phyloP scores from a whole-genome alignment of 2,888 invertebrate species.

The Steromphala cineraria region DNA sequence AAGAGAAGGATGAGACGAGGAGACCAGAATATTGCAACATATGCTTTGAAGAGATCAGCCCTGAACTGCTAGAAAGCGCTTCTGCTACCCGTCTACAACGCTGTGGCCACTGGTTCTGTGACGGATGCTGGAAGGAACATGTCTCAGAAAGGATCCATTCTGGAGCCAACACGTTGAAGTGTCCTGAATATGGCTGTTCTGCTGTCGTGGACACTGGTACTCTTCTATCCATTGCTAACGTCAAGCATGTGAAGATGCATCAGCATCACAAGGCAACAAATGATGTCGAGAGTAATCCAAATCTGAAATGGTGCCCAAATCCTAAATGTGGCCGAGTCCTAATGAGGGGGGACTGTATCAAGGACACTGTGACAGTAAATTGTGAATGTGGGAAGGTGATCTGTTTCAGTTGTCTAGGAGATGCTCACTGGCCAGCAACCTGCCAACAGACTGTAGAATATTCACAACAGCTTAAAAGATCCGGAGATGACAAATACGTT shows the following conservation, averaged over 20 bases:
- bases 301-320: constrained; percentile 53
- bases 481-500: constrained; percentile 31
- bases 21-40: constrained; percentile 42
- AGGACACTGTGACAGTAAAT: constrained; percentile 28
- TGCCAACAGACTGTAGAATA: constrained; percentile 43
- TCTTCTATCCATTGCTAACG: constrained; percentile 29
- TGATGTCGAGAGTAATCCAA: constrained; percentile 35
- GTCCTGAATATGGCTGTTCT: constrained; percentile 51
- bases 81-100: constrained; percentile 40
- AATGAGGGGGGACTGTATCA: constrained; percentile 15
- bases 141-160: constrained; percentile 32
- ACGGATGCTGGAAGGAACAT: constrained; percentile 51
- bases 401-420: constrained; percentile 50
- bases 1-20: not conserved
- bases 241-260: constrained; percentile 31
- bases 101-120: constrained; percentile 59
- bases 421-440: constrained; percentile 55
- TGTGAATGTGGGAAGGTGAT: constrained; percentile 48
- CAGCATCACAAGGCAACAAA: constrained; percentile 38
- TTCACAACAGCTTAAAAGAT: constrained; percentile 33
- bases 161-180: constrained; percentile 31
- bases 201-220: constrained; percentile 38
- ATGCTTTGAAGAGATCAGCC: constrained; percentile 43
- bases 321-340: constrained; percentile 47
- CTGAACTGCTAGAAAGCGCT: not conserved